These are phyloP conservation scores for Drosophila phalerata DNA, from an alignment of 2,888 invertebrate species.

Conservation along the genomic window DNA sequence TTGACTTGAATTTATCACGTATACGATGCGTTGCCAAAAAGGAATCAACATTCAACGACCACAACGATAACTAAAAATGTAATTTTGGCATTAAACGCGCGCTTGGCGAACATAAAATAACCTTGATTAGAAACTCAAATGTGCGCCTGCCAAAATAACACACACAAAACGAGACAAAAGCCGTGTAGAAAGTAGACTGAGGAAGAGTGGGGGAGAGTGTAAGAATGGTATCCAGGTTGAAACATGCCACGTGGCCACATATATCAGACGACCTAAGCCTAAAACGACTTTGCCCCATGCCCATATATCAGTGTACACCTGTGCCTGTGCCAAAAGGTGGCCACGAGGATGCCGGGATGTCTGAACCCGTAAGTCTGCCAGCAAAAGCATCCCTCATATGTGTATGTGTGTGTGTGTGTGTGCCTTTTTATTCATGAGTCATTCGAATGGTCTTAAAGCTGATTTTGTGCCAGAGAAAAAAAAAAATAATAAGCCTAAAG, in stretches of 20 bases:
- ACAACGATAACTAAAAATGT: conserved; percentile 71
- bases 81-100: conserved; percentile 76
- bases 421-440: conserved; percentile 24
- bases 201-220: neutral
- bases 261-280: conserved; percentile 72
- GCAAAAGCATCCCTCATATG: conserved; percentile 7
- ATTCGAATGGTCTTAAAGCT: conserved; percentile 52
- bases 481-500: neutral
- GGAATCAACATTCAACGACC: conserved; percentile 29
- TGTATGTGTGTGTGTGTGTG: neutral
- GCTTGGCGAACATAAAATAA: conserved; percentile 76
- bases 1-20: conserved; percentile 67
- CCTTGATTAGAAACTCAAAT: conserved; percentile 79
- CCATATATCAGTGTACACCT: conserved; percentile 74
- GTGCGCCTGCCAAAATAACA: conserved; percentile 56
- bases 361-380: conserved; percentile 22
- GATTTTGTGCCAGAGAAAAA: conserved; percentile 2
- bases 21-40: conserved; percentile 57
- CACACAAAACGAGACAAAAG: conserved; percentile 3
- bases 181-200: neutral
- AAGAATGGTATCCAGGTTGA: neutral
- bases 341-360: conserved; percentile 14
- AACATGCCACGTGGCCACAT: conserved; percentile 64
- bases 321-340: conserved; percentile 69
- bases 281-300: conserved; percentile 71